These are phyloP conservation scores for Nycticebus coucang DNA, from an alignment of 2,113 vertebrate species.

Conservation along the genomic window DNA sequence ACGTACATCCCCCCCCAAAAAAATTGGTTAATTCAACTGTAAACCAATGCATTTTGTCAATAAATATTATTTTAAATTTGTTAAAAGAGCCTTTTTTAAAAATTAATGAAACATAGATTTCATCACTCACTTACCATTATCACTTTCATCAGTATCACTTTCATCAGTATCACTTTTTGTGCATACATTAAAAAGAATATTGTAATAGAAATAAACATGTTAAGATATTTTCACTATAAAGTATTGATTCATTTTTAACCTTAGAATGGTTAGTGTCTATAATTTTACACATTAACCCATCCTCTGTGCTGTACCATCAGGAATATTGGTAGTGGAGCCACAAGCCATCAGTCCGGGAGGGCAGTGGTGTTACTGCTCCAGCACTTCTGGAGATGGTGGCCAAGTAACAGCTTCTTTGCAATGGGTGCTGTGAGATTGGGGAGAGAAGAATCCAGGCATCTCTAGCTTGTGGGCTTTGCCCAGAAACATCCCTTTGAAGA, in stretches of 20 bases:
- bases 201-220: not conserved
- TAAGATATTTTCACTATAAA: not conserved
- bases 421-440: too few species aligned
- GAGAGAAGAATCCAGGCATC: too few species aligned
- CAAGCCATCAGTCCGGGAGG: too few species aligned
- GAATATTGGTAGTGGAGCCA: not conserved
- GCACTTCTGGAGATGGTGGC: too few species aligned
- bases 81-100: not conserved
- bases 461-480: too few species aligned
- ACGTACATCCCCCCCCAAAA: not conserved
- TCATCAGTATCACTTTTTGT: not conserved
- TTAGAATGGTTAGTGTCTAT: not conserved
- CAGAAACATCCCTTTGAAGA: too few species aligned
- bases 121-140: not conserved
- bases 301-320: not conserved
- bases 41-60: not conserved
- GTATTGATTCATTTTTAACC: conserved; percentile 11
- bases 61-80: not conserved
- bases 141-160: not conserved
- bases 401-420: too few species aligned
- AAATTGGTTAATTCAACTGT: not conserved
- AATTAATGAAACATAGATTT: not conserved
- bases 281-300: not conserved
- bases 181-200: not conserved
- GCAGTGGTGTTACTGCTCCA: too few species aligned